Evolutionary conservation across 2,797 vertebrate genomes (phyloP), one percentile per base, ranked within the genome.

Genomic region (Pseudocheirus occidentalis): DNA sequence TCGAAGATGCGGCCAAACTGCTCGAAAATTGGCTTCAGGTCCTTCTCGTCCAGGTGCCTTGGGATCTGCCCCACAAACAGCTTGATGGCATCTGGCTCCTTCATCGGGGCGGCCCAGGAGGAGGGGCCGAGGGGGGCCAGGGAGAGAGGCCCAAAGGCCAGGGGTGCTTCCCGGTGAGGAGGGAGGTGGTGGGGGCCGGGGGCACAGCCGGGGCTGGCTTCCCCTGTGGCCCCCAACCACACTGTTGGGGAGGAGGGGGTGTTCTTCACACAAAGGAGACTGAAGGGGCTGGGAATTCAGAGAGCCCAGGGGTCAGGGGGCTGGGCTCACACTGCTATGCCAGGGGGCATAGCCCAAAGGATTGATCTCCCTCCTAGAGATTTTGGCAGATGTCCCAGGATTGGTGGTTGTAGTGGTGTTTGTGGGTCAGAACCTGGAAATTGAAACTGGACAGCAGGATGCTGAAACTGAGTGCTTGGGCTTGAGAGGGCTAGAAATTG

Each of bases 21-120:
- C 98, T 99, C 99, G 94, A 99, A 99, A 97, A 99, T 99, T 73
- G 99, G 99, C 59, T 99, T 99, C 98, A 99, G 99, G 98, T 99
- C 99, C 98, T 99, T 99, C 98, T 99, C 99, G 98, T 99, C 99
- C 98, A 99, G 99, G 99, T 99, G 99, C 98, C 99, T 99, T 98
- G 99, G 99, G 98, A 99, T 99, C 99, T 99, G 99, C 99, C 99
- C 99, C 99, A 99, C 99, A 99, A 99, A 99, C 98, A 99, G 99
- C 99, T 99, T 99, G 99, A 99, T 99, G 99, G 99, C 99, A 99
- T 99, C 99, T 98, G 99, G 99, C 99, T 99, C 99, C 99, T 99
- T 99, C 99, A 99, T 99, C 59, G 94, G 93, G 96, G 97, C 98
- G 99, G 98, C 99, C 99, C 99, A 98, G 95, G 73, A 97, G 96